Evolutionary conservation across 2,797 vertebrate genomes (phyloP).

Genomic region (Cheirogaleus major): DNA sequence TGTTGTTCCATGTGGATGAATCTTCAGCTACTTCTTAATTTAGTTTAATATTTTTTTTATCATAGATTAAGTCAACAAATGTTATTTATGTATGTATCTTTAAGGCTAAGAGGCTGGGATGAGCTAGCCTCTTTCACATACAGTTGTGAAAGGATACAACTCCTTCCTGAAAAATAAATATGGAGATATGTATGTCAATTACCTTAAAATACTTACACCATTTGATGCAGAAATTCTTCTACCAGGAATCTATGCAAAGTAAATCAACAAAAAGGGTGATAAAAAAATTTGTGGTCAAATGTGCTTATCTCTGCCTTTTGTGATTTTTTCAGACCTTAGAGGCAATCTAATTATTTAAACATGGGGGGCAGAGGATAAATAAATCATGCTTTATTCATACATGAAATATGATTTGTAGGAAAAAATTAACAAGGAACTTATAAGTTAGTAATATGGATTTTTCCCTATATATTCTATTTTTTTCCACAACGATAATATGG

Average conservation of each 20-base stretch:
- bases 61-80: background rate
- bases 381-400: background rate
- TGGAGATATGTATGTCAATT: background rate
- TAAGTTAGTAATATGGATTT: background rate
- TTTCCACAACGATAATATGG: conserved; percentile 10
- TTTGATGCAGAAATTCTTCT: background rate
- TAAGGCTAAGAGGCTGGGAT: background rate
- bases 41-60: background rate
- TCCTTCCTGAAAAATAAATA: background rate
- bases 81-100: background rate
- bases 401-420: background rate
- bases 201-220: background rate
- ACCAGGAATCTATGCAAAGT: background rate
- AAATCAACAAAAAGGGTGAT: background rate
- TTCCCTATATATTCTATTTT: background rate
- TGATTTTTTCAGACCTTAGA: conserved; percentile 30
- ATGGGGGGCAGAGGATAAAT: background rate
- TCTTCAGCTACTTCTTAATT: background rate
- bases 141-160: background rate
- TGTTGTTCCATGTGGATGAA: background rate
- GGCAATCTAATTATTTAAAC: background rate
- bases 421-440: background rate
- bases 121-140: background rate
- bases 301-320: background rate
- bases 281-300: background rate